Conservation (phyloP, 2,113 vertebrate genomes). For the Podiceps cristatus region DNA sequence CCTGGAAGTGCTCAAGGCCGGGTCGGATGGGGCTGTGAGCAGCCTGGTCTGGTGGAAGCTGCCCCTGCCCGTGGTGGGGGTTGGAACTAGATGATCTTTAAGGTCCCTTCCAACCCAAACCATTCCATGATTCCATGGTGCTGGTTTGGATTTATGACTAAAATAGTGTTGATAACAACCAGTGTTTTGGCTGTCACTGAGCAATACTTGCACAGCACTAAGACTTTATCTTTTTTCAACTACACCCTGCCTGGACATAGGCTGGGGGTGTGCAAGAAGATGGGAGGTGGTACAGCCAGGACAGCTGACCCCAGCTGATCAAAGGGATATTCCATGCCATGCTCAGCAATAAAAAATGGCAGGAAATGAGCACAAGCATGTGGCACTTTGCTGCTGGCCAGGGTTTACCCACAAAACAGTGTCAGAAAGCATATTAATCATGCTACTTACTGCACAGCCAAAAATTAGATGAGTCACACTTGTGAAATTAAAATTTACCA, state of each 20-base stretch:
- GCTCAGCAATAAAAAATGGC: not conserved
- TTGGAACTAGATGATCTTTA: too few species aligned
- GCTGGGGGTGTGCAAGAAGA: not conserved
- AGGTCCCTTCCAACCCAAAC: too few species aligned
- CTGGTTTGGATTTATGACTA: not conserved
- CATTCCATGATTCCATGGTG: not conserved
- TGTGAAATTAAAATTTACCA: not conserved
- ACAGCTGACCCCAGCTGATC: not conserved
- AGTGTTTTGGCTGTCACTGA: not conserved
- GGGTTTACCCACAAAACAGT: not conserved
- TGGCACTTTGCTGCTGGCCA: accelerated
- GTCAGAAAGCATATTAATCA: not conserved
- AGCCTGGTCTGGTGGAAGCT: too few species aligned
- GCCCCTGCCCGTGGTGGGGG: too few species aligned
- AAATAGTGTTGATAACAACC: not conserved
- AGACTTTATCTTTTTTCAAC: not conserved
- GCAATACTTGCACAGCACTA: not conserved
- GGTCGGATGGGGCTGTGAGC: too few species aligned
- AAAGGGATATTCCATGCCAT: not conserved
- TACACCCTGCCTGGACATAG: not conserved
- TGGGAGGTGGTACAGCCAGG: not conserved
- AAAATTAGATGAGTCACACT: not conserved
- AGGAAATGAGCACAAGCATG: not conserved
- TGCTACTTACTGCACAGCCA: not conserved
- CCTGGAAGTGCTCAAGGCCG: too few species aligned